Percentiles rank a stretch among this genome's conserved stretches.
Conservation (phyloP, 2,113 vertebrate species). For the Meles meles region DNA sequence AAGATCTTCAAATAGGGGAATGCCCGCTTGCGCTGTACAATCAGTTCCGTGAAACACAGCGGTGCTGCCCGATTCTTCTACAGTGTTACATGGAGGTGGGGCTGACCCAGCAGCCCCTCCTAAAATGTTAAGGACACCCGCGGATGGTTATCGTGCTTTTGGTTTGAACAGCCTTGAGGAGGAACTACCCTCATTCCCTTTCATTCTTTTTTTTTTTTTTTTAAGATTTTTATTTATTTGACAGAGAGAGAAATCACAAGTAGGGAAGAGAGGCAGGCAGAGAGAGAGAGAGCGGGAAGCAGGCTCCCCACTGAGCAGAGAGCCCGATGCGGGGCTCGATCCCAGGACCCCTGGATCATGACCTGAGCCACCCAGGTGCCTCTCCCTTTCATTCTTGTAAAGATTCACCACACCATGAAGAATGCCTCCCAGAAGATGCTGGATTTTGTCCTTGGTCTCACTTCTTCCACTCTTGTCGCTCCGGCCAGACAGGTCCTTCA, state of each 20-base stretch:
- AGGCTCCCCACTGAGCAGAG: too few species aligned
- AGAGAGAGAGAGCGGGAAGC: too few species aligned
- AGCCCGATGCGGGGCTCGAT: too few species aligned
- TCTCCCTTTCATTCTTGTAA: neutral
- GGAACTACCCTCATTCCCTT: neutral
- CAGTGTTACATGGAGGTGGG: accelerated
- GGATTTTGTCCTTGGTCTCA: neutral
- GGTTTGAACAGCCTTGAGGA: neutral
- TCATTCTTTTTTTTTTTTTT: too few species aligned
- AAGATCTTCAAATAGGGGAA: neutral
- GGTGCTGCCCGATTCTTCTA: accelerated
- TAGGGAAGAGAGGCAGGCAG: too few species aligned
- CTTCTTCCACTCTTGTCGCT: neutral
- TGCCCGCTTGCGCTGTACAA: too few species aligned
- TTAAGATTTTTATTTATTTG: too few species aligned
- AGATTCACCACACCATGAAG: neutral
- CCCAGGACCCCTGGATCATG: too few species aligned
- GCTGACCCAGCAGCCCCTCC: neutral
- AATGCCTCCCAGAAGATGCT: neutral
- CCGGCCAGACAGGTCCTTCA: neutral
- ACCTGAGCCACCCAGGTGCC: too few species aligned
- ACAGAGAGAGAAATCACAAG: too few species aligned
- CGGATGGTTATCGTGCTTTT: neutral
- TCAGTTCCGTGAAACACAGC: neutral
- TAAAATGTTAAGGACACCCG: neutral